phyloP scores from a whole-genome alignment of 2,113 vertebrate species.

The Pedetes capensis region DNA sequence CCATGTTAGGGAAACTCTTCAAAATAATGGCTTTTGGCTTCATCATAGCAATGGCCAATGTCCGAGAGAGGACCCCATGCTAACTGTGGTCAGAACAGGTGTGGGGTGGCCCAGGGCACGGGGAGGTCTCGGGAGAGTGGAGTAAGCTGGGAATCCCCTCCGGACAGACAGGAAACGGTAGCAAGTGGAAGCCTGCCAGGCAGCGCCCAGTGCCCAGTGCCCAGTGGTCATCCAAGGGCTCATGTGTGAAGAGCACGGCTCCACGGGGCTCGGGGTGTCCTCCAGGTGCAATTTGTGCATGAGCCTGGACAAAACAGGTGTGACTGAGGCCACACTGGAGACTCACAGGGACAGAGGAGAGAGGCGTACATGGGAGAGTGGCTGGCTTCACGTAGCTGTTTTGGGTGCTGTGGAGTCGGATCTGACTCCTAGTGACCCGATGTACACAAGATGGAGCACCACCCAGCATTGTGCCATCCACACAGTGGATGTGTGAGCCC shows the following conservation, averaged over 20 bases:
- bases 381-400: too few species aligned
- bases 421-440: too few species aligned
- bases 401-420: too few species aligned
- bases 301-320: not conserved
- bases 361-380: not conserved
- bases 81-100: rapidly evolving
- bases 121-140: not conserved
- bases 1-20: not conserved
- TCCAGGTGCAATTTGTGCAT: not conserved
- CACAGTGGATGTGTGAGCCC: too few species aligned
- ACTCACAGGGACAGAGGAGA: not conserved
- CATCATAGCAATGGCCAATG: not conserved
- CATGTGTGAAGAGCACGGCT: not conserved
- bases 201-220: not conserved
- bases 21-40: not conserved
- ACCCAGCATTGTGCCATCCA: too few species aligned
- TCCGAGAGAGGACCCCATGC: not conserved
- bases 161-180: not conserved
- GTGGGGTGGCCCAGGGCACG: rapidly evolving
- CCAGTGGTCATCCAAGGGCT: not conserved
- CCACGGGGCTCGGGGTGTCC: not conserved
- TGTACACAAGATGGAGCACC: too few species aligned
- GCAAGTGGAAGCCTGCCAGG: not conserved
- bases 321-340: not conserved
- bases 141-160: not conserved